Percentiles rank a stretch among this genome's conserved stretches.
Conservation (phyloP, 2,113 vertebrate genomes). For the Gopherus evgoodei region DNA sequence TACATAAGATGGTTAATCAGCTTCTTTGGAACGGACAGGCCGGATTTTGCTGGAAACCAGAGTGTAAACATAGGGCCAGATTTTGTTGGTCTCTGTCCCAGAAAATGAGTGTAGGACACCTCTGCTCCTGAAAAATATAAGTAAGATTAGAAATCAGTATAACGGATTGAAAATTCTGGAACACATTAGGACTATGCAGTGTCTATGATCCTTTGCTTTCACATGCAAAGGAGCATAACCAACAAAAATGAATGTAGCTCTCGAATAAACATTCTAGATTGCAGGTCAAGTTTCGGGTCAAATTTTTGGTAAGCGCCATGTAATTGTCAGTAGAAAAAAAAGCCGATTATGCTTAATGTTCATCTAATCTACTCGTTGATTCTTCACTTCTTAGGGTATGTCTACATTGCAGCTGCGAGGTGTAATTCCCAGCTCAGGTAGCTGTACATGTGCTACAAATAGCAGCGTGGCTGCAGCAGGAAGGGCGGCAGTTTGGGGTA, state of each 20-base stretch:
- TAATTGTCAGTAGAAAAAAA: not conserved
- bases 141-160: not conserved
- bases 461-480: not conserved
- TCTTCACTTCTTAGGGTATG: not conserved
- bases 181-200: not conserved
- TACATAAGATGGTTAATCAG: conserved; percentile 57
- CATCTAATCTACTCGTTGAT: not conserved
- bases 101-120: conserved; percentile 95
- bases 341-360: not conserved
- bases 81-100: conserved; percentile 95
- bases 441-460: not conserved
- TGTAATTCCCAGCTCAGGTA: not conserved
- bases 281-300: not conserved
- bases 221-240: not conserved
- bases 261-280: not conserved
- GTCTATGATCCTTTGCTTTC: not conserved
- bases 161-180: not conserved
- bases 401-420: not conserved
- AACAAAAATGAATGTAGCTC: not conserved
- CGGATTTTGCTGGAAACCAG: conserved; percentile 89
- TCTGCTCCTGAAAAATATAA: conserved; percentile 83
- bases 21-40: conserved; percentile 72
- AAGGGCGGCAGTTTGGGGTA: too few relatives aligned
- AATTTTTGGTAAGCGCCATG: not conserved
- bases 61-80: conserved; percentile 95